Evolutionary conservation across 2,888 invertebrate genomes (phyloP).

Genomic region (Rotaria sp.): DNA sequence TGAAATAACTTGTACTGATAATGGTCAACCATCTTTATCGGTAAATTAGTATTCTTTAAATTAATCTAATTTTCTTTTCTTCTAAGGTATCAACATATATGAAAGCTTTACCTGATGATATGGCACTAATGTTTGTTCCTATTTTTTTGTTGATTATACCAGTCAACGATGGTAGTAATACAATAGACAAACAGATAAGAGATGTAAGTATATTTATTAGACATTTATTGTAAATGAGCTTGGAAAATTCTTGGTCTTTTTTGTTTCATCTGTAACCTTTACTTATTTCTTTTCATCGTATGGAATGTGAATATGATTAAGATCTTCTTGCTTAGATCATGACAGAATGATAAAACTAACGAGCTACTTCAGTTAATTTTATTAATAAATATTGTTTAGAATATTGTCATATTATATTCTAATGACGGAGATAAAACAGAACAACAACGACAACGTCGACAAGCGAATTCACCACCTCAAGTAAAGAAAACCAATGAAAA

Average conservation of each 20-base stretch:
- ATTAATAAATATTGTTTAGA: background rate
- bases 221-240: background rate
- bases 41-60: background rate
- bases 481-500: background rate
- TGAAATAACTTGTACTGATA: background rate
- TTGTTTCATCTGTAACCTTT: background rate
- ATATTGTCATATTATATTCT: background rate
- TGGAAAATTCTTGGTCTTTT: background rate
- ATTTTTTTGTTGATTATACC: background rate
- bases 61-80: background rate
- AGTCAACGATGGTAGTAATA: background rate
- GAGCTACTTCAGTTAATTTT: background rate
- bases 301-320: conserved; percentile 1
- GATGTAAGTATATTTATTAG: background rate
- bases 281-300: background rate
- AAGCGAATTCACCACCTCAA: background rate
- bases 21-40: background rate
- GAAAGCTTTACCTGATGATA: background rate
- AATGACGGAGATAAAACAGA: conserved; percentile 12
- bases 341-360: conserved; percentile 15
- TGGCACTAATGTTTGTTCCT: background rate
- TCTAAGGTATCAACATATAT: background rate
- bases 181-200: background rate
- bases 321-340: background rate
- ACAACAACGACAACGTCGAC: background rate